These are phyloP conservation scores for Cephus pygmeus DNA, from an alignment of 2,888 invertebrate species.

Conservation along the genomic window DNA sequence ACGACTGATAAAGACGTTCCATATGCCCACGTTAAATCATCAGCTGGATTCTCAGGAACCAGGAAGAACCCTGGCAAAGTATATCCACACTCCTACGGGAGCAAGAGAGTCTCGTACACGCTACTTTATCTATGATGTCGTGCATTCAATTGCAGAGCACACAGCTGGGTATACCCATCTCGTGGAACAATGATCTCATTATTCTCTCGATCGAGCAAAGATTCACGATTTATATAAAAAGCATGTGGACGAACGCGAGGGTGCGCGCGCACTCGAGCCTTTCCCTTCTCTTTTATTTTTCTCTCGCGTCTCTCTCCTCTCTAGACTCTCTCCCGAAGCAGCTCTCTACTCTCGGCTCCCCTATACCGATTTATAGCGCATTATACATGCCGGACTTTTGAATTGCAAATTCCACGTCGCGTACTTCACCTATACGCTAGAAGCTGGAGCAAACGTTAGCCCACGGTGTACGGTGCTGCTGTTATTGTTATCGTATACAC, in stretches of 20 bases:
- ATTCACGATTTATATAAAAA: slow-evolving; percentile 36
- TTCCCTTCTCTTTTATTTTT: slow-evolving; percentile 27
- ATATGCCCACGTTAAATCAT: background rate
- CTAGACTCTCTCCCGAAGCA: slow-evolving; percentile 20
- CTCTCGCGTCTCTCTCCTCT: slow-evolving; percentile 22
- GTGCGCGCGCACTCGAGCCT: slow-evolving; percentile 5
- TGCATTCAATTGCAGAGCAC: background rate
- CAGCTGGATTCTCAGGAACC: background rate
- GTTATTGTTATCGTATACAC: background rate
- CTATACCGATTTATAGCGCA: slow-evolving; percentile 48
- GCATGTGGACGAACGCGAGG: background rate
- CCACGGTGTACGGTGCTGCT: background rate
- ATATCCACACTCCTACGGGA: background rate
- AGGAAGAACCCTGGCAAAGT: background rate
- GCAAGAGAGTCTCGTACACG: background rate
- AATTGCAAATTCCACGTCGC: slow-evolving; percentile 56
- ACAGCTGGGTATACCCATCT: slow-evolving; percentile 30
- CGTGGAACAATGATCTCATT: slow-evolving; percentile 54
- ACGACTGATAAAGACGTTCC: background rate
- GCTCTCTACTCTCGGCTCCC: slow-evolving; percentile 10
- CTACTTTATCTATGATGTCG: background rate
- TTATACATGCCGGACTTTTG: slow-evolving; percentile 51
- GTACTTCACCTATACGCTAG: slow-evolving; percentile 32
- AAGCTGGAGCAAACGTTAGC: background rate
- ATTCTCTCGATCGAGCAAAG: slow-evolving; percentile 50